Percentiles rank a stretch among this genome's conserved stretches.
These are phyloP conservation scores for Tetragnatha versicolor DNA, from an alignment of 1,140 invertebrate genomes.

Conservation along the genomic window DNA sequence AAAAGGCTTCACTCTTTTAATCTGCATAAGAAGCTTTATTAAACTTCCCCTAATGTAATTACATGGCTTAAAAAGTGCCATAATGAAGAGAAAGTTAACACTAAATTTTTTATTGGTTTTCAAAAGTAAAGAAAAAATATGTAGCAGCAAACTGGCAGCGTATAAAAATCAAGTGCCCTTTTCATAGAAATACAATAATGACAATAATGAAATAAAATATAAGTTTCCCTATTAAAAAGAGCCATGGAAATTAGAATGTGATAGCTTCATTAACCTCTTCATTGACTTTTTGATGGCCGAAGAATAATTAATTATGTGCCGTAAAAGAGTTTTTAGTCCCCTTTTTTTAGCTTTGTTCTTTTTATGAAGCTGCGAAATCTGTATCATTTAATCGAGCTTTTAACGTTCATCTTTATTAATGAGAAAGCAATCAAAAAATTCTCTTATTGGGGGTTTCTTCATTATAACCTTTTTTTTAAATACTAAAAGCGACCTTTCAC, in stretches of 20 bases:
- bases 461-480: no score
- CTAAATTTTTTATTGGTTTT: background rate
- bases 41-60: constrained; percentile 26
- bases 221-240: constrained; percentile 26
- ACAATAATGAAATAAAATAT: constrained; percentile 43
- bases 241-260: constrained; percentile 34
- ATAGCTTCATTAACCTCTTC: constrained; percentile 51
- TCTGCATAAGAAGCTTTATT: constrained; percentile 25
- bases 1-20: constrained; percentile 13
- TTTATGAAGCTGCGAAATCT: constrained; percentile 19
- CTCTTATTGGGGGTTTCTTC: no score
- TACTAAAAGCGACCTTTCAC: no score
- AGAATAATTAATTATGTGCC: constrained; percentile 47
- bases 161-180: constrained; percentile 22
- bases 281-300: constrained; percentile 47
- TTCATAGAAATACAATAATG: constrained; percentile 14
- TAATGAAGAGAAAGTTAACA: background rate
- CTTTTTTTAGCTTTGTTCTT: background rate
- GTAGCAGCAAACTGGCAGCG: background rate
- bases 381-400: constrained; percentile 38
- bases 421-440: constrained; percentile 26
- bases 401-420: constrained; percentile 42
- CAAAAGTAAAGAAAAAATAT: constrained; percentile 3
- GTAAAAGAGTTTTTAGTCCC: constrained; percentile 1
- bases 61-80: background rate